Conservation (phyloP, 2,888 invertebrate genomes). For the Pandemis heparana region DNA sequence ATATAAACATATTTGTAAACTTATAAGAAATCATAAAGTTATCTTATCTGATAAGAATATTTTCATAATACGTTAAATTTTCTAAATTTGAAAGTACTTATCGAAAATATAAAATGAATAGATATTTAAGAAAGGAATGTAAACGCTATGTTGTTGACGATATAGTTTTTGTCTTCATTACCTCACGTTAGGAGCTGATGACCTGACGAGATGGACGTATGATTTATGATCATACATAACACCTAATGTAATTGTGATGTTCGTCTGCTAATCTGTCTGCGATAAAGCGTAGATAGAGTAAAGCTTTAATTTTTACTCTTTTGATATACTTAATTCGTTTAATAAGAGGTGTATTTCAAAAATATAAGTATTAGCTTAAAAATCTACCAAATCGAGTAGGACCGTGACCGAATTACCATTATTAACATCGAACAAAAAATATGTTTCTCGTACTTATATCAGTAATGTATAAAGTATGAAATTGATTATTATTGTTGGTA, state of each 20-base stretch:
- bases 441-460: no score
- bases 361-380: no score
- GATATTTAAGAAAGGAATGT: background rate
- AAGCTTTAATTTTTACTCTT: background rate
- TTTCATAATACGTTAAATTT: background rate
- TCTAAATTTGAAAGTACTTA: background rate
- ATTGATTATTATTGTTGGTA: no score
- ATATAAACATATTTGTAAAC: background rate
- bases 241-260: background rate
- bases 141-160: background rate
- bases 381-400: no score
- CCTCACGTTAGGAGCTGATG: constrained; percentile 17
- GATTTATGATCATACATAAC: constrained; percentile 19
- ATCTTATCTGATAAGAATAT: background rate
- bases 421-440: no score
- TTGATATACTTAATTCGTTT: no score
- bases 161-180: constrained; percentile 17
- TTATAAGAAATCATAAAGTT: background rate
- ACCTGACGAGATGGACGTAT: constrained; percentile 19
- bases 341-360: no score
- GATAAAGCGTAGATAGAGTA: background rate
- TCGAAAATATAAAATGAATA: background rate
- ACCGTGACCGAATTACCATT: no score
- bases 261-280: constrained; percentile 1
- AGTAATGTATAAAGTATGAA: no score